Conservation (phyloP, 2,113 vertebrate genomes). For the Forbesichthys papilliferus region DNA sequence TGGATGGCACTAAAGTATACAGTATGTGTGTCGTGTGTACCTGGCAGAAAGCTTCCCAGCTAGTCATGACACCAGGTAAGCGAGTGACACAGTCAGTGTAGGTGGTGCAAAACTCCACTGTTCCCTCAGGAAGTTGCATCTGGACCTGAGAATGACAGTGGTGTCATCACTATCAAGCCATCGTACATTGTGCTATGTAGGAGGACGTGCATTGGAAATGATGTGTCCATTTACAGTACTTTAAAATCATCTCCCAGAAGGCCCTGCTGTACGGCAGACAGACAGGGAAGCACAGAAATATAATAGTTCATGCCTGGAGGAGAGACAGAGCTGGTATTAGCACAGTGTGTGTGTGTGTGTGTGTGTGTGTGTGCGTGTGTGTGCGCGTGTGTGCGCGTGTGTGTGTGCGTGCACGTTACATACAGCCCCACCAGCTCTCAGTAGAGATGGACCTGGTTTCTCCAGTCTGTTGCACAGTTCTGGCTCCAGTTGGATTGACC, state of each 20-base stretch:
- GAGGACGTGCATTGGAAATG: not conserved
- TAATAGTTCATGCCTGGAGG: constrained; percentile 70
- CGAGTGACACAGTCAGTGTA: constrained; percentile 51
- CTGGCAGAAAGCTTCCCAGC: constrained; percentile 70
- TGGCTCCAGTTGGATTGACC: constrained; percentile 56
- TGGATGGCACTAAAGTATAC: too few relatives aligned
- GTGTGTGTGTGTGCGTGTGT: not conserved
- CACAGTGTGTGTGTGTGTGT: not conserved
- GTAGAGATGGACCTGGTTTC: constrained; percentile 64
- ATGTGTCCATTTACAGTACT: constrained; percentile 22
- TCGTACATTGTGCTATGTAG: not conserved
- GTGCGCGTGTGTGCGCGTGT: not conserved
- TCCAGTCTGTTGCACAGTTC: constrained; percentile 49
- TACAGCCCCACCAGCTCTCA: constrained; percentile 73
- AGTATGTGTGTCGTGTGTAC: constrained; percentile 29
- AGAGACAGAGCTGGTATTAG: not conserved
- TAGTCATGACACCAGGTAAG: constrained; percentile 58
- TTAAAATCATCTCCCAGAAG: constrained; percentile 48
- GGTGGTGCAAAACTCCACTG: constrained; percentile 56
- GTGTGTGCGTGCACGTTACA: constrained; percentile 33
- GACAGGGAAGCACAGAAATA: constrained; percentile 63
- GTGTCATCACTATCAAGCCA: not conserved
- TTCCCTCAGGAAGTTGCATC: constrained; percentile 53
- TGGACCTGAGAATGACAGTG: constrained; percentile 46
- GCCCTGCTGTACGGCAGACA: constrained; percentile 67